phyloP scores from a whole-genome alignment of 2,113 vertebrate genomes.

The Bombycilla garrulus region DNA sequence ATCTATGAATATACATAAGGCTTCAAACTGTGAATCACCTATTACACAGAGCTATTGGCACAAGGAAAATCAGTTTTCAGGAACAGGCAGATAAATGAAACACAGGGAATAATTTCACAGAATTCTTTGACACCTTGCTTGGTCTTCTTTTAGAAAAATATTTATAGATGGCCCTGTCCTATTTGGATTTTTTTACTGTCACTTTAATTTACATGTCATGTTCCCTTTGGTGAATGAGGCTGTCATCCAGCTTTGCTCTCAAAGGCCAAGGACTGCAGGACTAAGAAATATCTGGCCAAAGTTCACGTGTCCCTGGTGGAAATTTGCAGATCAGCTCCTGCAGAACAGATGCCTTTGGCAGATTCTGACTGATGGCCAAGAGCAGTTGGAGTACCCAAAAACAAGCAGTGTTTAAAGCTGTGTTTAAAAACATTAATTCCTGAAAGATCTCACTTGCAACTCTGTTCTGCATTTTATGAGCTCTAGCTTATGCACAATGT shows the following conservation, averaged over 20 bases:
- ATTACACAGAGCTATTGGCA: background rate
- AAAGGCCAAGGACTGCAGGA: background rate
- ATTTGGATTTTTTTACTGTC: background rate
- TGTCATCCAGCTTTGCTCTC: background rate
- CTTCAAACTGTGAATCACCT: background rate
- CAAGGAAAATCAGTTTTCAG: background rate
- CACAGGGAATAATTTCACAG: fast-evolving
- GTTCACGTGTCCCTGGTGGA: fast-evolving
- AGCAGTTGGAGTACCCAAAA: background rate
- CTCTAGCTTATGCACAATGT: background rate
- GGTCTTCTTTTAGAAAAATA: background rate
- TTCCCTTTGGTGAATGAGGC: background rate
- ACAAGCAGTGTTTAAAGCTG: background rate
- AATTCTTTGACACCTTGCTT: background rate
- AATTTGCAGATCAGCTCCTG: background rate
- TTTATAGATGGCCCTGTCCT: background rate
- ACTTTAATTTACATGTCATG: background rate
- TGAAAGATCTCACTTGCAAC: background rate
- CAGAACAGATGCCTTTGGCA: background rate
- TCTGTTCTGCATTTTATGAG: background rate
- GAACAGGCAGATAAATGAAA: background rate
- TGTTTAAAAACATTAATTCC: background rate
- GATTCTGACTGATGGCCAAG: background rate
- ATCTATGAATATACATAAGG: background rate
- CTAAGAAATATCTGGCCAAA: background rate